Base-by-base conservation (phyloP, 2,113 vertebrate genomes). In the Phalacrocorax carbo region DNA sequence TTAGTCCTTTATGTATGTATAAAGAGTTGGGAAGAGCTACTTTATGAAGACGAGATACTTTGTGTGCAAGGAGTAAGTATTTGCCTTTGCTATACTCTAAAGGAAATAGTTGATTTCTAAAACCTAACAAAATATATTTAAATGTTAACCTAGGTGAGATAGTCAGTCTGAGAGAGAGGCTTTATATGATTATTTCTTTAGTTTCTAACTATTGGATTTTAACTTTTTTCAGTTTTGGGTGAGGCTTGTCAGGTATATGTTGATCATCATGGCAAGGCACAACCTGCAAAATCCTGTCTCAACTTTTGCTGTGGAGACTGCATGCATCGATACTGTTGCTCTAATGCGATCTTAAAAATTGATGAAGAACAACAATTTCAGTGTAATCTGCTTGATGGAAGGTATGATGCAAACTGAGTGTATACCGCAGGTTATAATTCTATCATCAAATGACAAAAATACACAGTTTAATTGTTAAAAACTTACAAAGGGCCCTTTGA, bases 231-330 rank as follows among this genome's bases (percentile, higher is more conserved):
- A 98, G 97, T 88, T 52, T 75, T 23, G 14, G 19, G 80, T 42
- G 97, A 97, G 34, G 25, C 81, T 19, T 98, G 96, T 57, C 18
- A 34, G 44, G 57, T 29, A 8, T 87, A 83, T 25, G 12, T 17
- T 42, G 91, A 51, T 88, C 8, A 2, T 55, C 20, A 13, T 25
- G 92, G 82, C 10, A 2, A 72, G 75, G 32, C 27, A 7, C 68
- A 76, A 11, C 55, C 54, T 79, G 77, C 48, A 22, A 20, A 54
- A 40, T 80, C 57, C 91, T 97, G 97, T 60, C 94, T 93, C 29
- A 7, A 38, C 29, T 98, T 97, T 92, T 98, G 97, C 93, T 98
- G 98, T 48, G 97, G 97, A 36, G 66, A 65, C 51, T 94, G 97
- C 66, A 4, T 23, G 0, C 3, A 8, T 80, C 71, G 10, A 27